Conservation (phyloP, 2,888 invertebrate species). For the Plemyria rubiginata region DNA sequence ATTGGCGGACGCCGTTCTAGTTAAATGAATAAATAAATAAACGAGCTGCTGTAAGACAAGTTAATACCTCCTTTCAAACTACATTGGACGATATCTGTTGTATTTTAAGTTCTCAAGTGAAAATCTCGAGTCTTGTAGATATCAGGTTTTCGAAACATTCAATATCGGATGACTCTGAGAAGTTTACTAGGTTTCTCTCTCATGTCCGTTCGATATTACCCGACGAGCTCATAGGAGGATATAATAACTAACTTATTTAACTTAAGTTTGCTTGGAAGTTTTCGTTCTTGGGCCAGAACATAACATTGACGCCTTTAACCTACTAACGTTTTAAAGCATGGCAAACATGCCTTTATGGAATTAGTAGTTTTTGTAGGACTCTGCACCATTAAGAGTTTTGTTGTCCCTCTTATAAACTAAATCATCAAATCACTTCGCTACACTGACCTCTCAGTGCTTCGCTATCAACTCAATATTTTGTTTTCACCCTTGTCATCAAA, state of each 20-base stretch:
- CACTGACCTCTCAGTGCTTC: too few species aligned
- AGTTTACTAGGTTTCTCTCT: conserved; percentile 11
- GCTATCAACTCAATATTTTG: too few species aligned
- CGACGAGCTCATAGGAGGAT: conserved; percentile 6
- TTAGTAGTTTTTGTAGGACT: too few species aligned
- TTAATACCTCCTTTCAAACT: neutral
- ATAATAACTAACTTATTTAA: neutral
- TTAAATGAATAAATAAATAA: too few species aligned
- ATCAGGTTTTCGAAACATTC: conserved; percentile 10
- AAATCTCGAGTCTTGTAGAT: conserved; percentile 7
- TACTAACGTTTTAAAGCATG: too few species aligned
- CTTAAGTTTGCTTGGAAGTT: neutral
- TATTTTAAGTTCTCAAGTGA: conserved; percentile 1
- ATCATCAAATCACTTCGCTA: too few species aligned
- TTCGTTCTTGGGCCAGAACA: neutral
- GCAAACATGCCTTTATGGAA: too few species aligned
- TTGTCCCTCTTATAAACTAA: too few species aligned
- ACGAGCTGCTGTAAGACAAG: neutral
- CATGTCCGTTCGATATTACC: conserved; percentile 22
- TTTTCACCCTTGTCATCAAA: too few species aligned
- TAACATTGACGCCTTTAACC: too few species aligned
- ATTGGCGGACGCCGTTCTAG: too few species aligned
- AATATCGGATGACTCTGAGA: neutral
- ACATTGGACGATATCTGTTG: neutral
- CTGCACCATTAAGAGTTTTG: too few species aligned